phyloP scores from a whole-genome alignment of 2,797 vertebrate genomes.

The Pseudopleuronectes americanus region DNA sequence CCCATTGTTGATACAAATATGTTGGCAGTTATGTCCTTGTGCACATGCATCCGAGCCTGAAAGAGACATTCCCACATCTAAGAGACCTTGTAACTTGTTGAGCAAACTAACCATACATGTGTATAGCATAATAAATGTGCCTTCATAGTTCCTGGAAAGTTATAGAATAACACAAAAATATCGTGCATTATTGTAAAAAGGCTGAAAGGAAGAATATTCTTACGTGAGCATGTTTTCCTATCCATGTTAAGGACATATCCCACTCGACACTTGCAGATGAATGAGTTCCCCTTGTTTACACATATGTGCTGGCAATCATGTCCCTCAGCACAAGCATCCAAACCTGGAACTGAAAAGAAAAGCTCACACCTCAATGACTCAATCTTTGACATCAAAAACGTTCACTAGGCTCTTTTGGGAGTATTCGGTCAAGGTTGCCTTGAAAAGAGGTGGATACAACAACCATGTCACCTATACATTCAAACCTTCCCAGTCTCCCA shows the following conservation, averaged over 20 bases:
- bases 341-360: conserved; percentile 41
- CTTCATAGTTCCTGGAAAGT: background rate
- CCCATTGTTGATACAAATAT: conserved; percentile 75
- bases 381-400: background rate
- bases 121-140: background rate
- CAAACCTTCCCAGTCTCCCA: background rate
- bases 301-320: conserved; percentile 86
- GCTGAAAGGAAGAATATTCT: conserved; percentile 46
- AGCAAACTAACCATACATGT: background rate
- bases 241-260: conserved; percentile 84
- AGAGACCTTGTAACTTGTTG: background rate
- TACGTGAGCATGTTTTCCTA: conserved; percentile 82
- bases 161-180: conserved; percentile 4
- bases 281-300: conserved; percentile 69
- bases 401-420: background rate
- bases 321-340: conserved; percentile 70
- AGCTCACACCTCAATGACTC: conserved; percentile 11
- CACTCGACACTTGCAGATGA: conserved; percentile 81
- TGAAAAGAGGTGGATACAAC: background rate
- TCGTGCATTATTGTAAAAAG: background rate
- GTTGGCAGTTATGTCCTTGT: conserved; percentile 82
- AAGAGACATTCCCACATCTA: conserved; percentile 19
- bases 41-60: conserved; percentile 68
- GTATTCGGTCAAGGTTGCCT: background rate
- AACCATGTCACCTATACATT: background rate